Evolutionary conservation across 2,113 vertebrate species (phyloP).

Genomic region (Corythoichthys intestinalis): DNA sequence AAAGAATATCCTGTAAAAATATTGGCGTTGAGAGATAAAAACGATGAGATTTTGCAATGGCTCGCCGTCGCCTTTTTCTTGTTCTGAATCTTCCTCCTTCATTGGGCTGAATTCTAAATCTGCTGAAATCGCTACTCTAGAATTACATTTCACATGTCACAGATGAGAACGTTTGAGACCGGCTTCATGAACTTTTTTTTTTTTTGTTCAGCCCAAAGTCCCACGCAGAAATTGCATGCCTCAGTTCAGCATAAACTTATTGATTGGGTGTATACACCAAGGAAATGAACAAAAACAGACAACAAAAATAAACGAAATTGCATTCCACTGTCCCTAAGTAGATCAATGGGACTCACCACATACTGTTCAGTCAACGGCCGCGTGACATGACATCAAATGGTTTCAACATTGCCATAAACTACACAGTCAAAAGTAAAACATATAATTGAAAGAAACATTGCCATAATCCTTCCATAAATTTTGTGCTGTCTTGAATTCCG

Average conservation of each 20-base stretch:
- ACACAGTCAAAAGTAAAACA: too few species aligned
- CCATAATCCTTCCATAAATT: too few species aligned
- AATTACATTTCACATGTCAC: conserved; percentile 38
- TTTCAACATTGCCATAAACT: background rate
- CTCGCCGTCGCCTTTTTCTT: too few species aligned
- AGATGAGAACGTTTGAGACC: conserved; percentile 55
- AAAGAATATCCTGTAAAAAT: too few species aligned
- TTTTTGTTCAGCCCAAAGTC: conserved; percentile 31
- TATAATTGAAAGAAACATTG: too few species aligned
- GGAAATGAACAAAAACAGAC: conserved; percentile 46
- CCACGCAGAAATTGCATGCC: conserved; percentile 36
- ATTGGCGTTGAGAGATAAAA: too few species aligned
- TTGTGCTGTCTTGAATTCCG: conserved; percentile 25
- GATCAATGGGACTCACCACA: conserved; percentile 2
- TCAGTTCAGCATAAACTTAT: conserved; percentile 60
- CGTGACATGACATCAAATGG: background rate
- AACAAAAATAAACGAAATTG: conserved; percentile 19
- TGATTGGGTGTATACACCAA: conserved; percentile 36
- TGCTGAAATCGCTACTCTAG: background rate
- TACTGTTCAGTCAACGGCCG: background rate
- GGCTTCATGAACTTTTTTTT: conserved; percentile 35
- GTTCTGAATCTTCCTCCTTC: too few species aligned
- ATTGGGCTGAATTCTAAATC: too few species aligned
- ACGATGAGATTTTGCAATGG: too few species aligned
- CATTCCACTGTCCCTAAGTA: conserved; percentile 21